Conservation (phyloP, 2,797 vertebrate genomes). For the Crypturellus tataupa region DNA sequence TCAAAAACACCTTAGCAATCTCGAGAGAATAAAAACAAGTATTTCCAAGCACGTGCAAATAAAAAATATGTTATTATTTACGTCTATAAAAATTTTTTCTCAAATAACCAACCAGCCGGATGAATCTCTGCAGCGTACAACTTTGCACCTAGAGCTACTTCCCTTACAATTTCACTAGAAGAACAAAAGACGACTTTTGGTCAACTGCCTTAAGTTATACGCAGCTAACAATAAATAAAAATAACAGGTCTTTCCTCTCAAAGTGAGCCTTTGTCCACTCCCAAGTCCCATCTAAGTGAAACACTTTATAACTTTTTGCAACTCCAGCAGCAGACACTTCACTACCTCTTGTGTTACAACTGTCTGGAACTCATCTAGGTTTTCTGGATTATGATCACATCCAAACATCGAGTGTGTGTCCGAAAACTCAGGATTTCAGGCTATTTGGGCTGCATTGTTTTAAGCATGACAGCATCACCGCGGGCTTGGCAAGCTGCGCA, state of each 20-base stretch:
- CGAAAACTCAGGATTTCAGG: neutral
- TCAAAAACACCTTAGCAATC: neutral
- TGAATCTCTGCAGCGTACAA: neutral
- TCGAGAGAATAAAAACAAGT: neutral
- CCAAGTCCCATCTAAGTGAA: neutral
- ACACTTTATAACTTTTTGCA: neutral
- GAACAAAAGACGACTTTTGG: rapidly evolving
- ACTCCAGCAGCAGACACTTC: neutral
- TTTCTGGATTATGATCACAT: neutral
- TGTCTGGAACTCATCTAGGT: neutral
- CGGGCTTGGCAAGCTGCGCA: neutral
- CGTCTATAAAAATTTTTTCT: neutral
- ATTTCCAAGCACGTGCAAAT: neutral
- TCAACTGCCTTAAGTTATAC: neutral
- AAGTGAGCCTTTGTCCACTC: neutral
- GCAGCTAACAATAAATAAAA: neutral
- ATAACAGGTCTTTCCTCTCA: neutral
- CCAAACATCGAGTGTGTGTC: neutral
- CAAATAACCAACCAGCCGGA: neutral
- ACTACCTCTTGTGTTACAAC: neutral
- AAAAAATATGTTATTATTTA: neutral
- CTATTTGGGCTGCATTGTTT: neutral
- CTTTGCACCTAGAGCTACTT: neutral
- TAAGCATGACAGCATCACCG: rapidly evolving
- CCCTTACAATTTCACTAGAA: neutral